Conservation (phyloP, 92 coral and sea anemone species). For the Pocillopora grandis region DNA sequence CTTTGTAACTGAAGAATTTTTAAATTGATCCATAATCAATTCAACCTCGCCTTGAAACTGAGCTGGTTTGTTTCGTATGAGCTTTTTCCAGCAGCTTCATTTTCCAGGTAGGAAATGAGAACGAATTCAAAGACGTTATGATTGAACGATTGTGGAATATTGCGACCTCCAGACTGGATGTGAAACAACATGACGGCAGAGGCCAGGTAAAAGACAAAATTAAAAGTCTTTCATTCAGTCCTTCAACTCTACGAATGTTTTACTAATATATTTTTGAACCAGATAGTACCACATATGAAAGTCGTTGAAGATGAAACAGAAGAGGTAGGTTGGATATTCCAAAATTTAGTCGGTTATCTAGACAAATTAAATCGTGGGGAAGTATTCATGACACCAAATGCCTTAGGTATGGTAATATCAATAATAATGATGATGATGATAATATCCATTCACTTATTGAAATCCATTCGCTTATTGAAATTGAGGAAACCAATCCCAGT, state of each 20-base stretch:
- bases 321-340: no score
- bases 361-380: no score
- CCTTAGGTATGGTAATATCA: no score
- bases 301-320: no score
- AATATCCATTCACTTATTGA: not conserved
- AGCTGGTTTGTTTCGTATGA: not conserved
- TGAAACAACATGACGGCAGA: not conserved
- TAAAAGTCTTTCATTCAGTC: no score
- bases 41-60: not conserved
- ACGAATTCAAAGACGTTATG: slow-evolving; percentile 19
- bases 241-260: not conserved
- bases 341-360: no score
- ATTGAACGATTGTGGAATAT: slow-evolving; percentile 40
- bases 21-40: not conserved
- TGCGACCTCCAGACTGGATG: slow-evolving; percentile 32
- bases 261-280: not conserved
- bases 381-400: no score
- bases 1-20: no score
- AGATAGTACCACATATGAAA: not conserved
- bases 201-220: not conserved
- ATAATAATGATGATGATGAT: not conserved
- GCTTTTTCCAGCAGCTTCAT: not conserved
- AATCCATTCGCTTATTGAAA: not conserved
- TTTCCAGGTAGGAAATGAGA: slow-evolving; percentile 37
- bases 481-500: not conserved